A percentile compares a stretch with the other conserved stretches of the same genome.
Evolutionary conservation across 2,113 vertebrate species (phyloP).

Genomic region (Plecturocebus donacophilus): DNA sequence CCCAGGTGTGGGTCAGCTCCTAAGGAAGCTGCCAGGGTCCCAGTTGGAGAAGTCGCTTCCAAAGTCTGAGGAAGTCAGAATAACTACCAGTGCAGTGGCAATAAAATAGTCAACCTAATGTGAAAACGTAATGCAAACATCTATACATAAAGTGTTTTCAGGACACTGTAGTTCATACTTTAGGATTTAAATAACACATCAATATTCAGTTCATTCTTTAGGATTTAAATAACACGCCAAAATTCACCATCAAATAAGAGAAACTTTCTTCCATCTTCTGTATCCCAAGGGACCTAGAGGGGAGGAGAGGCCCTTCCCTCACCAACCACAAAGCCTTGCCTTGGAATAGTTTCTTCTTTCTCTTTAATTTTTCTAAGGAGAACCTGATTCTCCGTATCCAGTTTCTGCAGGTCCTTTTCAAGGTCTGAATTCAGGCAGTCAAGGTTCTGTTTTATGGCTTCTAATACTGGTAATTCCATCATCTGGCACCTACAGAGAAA

Average conservation of each 20-base stretch:
- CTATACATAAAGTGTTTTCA: background rate
- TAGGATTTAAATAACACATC: background rate
- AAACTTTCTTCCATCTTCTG: background rate
- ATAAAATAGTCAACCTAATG: background rate
- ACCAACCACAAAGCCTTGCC: slow-evolving; percentile 27
- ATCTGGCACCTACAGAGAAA: slow-evolving; percentile 1
- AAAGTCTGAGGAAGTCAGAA: background rate
- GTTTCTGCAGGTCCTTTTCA: slow-evolving; percentile 67
- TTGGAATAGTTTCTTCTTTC: slow-evolving; percentile 65
- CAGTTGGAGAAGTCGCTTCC: background rate
- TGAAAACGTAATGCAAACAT: background rate
- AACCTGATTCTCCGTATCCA: slow-evolving; percentile 58
- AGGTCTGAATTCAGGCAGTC: slow-evolving; percentile 60
- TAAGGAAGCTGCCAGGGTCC: background rate
- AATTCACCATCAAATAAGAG: background rate
- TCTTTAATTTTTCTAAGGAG: slow-evolving; percentile 64
- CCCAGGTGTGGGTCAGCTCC: background rate
- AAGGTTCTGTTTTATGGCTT: slow-evolving; percentile 59
- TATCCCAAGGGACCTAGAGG: background rate
- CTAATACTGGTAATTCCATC: slow-evolving; percentile 46
- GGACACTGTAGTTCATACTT: background rate
- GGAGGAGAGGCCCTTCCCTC: background rate
- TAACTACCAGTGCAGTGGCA: background rate
- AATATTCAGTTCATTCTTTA: background rate
- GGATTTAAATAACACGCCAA: background rate